Base-by-base conservation (phyloP, 1,140 invertebrate genomes). In the Drosophila leontia region DNA sequence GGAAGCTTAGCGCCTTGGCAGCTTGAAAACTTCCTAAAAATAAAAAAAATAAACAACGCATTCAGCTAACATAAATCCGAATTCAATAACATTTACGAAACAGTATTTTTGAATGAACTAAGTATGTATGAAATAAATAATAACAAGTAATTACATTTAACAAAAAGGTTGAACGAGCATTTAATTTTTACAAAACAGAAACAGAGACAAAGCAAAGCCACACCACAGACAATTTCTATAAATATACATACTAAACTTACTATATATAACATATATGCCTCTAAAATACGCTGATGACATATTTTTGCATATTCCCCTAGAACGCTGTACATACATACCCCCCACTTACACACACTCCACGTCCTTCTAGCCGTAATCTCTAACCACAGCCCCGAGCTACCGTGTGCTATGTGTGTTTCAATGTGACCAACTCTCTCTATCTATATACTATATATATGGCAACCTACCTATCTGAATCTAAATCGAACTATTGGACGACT, bases 121-220 rank as follows among this genome's bases (percentile, higher is more conserved):
- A 76, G 35, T 39, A 39, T 53, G 50, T 53, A 53, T 35, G 50
- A 37, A 37, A 55, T 23, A 53, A 44, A 11, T 55, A 41, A 19
- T 62, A 51, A 42, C 58, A 72, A 35, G 11, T 48, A 80, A 53
- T 17, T 17, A 57, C 55, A 76, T 48, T 47, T 29, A 64, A 81
- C 83, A 69, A 70, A 69, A 78, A 82, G 81, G 85, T 90, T 90
- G 86, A 90, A 51, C 58, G 48, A 58, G 85, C 85, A 90, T 90
- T 90, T 90, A 90, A 85, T 77, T 85, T 76, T 59, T 74, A 57
- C 44, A 55, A 42, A 64, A 41, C 23, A 63, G 34, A 53, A 37
- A 37, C 51, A 32, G 37, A 56, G 37, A 41, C 23, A 63, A 35
- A 53, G 17, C 50, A 35, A 55, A n/a, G 15, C 51, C 34, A 77